These are phyloP conservation scores for Scaptomyza cyrtandrae DNA, from an alignment of 2,888 invertebrate genomes.

Conservation along the genomic window DNA sequence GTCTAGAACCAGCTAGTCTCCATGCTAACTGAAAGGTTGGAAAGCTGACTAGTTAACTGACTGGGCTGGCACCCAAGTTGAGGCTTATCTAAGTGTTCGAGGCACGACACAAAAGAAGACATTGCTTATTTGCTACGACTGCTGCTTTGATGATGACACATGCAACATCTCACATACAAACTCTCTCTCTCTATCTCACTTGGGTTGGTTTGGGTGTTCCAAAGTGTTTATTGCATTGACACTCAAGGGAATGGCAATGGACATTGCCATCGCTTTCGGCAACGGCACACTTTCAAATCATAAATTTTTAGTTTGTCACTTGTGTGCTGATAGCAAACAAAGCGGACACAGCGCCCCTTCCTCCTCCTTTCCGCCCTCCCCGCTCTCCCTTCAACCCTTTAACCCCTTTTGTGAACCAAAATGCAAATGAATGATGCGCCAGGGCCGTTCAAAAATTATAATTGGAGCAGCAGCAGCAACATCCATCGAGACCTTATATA, in stretches of 20 bases:
- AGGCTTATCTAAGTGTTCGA: conserved; percentile 71
- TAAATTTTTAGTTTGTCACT: conserved; percentile 78
- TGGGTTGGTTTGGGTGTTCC: conserved; percentile 13
- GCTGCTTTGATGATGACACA: conserved; percentile 68
- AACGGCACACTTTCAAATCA: conserved; percentile 77
- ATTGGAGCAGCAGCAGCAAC: conserved; percentile 64
- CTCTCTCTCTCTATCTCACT: conserved; percentile 11
- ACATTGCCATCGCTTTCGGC: conserved; percentile 17
- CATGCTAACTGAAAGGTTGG: not conserved
- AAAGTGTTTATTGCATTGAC: conserved; percentile 79
- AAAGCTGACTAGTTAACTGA: conserved; percentile 2
- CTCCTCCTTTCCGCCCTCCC: no score
- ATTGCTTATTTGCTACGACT: conserved; percentile 21
- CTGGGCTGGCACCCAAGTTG: conserved; percentile 16
- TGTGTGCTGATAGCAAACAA: conserved; percentile 64
- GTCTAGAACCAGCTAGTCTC: conserved; percentile 48
- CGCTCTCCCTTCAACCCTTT: not conserved
- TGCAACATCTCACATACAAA: conserved; percentile 57
- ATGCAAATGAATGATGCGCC: conserved; percentile 74
- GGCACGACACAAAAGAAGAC: conserved; percentile 66
- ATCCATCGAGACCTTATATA: conserved; percentile 14
- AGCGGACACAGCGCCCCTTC: conserved; percentile 19
- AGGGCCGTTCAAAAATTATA: conserved; percentile 72
- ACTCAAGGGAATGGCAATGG: conserved; percentile 50
- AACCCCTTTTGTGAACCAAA: conserved; percentile 37